Evolutionary conservation across 1,140 invertebrate species (phyloP), one percentile per base, ranked within the genome.

Genomic region (Varroa destructor): DNA sequence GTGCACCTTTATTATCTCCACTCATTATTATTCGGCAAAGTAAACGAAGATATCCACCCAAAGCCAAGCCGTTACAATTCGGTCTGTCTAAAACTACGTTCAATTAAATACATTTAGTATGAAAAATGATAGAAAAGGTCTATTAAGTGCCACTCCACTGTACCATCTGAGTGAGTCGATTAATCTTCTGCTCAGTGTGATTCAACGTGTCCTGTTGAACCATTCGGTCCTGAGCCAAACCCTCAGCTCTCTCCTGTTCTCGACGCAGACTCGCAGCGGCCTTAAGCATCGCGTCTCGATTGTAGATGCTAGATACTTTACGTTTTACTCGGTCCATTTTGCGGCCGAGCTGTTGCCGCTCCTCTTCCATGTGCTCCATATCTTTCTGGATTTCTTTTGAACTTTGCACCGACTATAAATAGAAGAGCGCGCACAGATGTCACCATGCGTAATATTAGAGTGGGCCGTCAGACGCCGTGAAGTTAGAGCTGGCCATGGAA

Each of bases 281-380:
- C 75, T 86, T 83, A 73, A 91, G 79, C 75, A 87, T 82, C 1
- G 78, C 77, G 55, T 81, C 81, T 51, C 82, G 82, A 75, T 76
- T 74, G 72, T 71, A 73, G 58, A 71, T 42, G 40, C 46, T 72
- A 78, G 77, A 71, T 74, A 83, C 83, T 80, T 86, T 86, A 76
- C 84, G 82, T 71, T 86, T 84, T 25, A 88, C 81, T 74, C 87
- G 82, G 75, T 89, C 87, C 74, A 90, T 86, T 72, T 89, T 83
- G 75, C 86, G 85, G 72, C 81, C 75, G 12, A 87, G 81, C 75
- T 88, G 86, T 77, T 91, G 88, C 78, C 87, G 87, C 78, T 93
- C 90, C 43, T 88, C 86, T 75, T 90, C 88, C 89, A 93, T 91
- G 55, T 89, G 85, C 76, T 85, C 84, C 8, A 91, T 86, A 77